Evolutionary conservation across 2,797 vertebrate genomes (phyloP).

Genomic region (Nyctibius grandis): DNA sequence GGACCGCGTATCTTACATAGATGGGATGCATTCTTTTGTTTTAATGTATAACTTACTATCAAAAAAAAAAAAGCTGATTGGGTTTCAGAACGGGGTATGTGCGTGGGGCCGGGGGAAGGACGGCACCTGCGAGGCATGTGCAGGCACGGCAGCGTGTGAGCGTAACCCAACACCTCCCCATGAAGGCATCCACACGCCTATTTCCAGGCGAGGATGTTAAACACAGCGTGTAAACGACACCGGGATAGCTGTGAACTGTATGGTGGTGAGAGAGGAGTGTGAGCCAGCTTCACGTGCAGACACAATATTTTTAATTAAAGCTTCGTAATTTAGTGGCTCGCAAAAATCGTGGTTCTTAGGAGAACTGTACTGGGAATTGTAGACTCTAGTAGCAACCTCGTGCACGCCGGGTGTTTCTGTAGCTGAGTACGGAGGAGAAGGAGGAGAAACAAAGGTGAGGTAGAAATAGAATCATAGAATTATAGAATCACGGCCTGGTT

Average conservation of each 20-base stretch:
- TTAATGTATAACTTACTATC: neutral
- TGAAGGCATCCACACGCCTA: neutral
- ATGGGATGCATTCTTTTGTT: neutral
- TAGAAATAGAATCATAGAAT: too few relatives aligned
- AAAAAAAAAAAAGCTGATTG: neutral
- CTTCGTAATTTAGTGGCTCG: fast-evolving
- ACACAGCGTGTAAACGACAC: neutral
- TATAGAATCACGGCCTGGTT: too few relatives aligned
- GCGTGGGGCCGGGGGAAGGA: neutral
- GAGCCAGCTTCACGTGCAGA: neutral
- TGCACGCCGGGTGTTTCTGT: neutral
- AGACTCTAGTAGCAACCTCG: neutral
- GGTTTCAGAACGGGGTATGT: neutral
- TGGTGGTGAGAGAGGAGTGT: fast-evolving
- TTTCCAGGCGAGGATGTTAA: neutral
- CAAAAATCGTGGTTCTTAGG: neutral
- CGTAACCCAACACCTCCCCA: neutral
- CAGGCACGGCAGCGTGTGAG: neutral
- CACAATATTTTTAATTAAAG: neutral
- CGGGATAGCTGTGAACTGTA: neutral
- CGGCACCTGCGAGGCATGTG: neutral
- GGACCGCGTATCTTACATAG: neutral
- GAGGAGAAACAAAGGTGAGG: neutral
- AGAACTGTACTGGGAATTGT: neutral
- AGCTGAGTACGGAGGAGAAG: neutral